These are phyloP conservation scores for Drosophila sucinea DNA, from an alignment of 1,140 invertebrate genomes.

Conservation along the genomic window DNA sequence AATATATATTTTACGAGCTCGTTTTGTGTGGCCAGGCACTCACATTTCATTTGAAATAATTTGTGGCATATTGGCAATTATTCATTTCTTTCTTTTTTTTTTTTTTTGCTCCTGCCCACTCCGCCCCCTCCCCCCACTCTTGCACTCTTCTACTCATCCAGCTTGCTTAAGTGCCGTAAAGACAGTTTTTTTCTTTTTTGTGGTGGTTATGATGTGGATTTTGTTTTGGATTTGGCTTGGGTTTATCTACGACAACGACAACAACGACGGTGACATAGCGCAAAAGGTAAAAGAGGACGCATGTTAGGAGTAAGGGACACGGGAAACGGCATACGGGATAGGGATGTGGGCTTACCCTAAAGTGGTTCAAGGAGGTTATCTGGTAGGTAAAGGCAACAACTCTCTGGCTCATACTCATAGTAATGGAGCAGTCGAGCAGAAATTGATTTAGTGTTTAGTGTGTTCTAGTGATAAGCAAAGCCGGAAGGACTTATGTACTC, in stretches of 20 bases:
- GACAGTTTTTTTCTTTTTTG: conserved; percentile 38
- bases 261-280: conserved; percentile 65
- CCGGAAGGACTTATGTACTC: conserved; percentile 9
- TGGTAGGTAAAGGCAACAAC: conserved; percentile 4
- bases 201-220: conserved; percentile 64
- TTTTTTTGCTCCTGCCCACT: conserved; percentile 1
- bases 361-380: not conserved
- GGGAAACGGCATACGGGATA: conserved; percentile 4
- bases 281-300: conserved; percentile 61
- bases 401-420: conserved; percentile 3
- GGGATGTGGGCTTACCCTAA: conserved; percentile 13
- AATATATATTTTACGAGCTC: conserved; percentile 70
- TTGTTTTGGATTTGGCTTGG: conserved; percentile 76
- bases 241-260: conserved; percentile 60
- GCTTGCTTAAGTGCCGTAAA: conserved; percentile 16
- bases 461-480: conserved; percentile 53
- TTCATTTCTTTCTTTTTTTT: conserved; percentile 53
- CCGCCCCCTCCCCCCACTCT: not conserved
- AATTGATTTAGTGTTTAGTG: conserved; percentile 70
- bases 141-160: not conserved
- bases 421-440: conserved; percentile 61
- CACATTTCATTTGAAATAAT: conserved; percentile 82
- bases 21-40: conserved; percentile 55
- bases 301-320: not conserved
- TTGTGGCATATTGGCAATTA: conserved; percentile 81